phyloP scores from a whole-genome alignment of 2,797 vertebrate species.

The Clamator glandarius region DNA sequence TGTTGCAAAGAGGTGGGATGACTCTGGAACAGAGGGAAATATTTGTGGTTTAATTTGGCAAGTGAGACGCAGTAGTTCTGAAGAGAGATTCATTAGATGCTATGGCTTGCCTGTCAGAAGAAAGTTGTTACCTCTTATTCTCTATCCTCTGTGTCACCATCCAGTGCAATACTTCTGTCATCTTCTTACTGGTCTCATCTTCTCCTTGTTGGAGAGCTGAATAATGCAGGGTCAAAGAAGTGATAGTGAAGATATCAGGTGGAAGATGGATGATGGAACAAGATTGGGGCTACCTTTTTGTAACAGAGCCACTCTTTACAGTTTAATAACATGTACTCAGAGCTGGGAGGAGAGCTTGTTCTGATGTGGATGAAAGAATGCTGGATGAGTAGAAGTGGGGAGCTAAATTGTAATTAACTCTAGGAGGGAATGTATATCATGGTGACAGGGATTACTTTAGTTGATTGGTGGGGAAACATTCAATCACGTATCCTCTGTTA shows the following conservation, averaged over 20 bases:
- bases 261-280: neutral
- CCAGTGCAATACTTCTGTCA: neutral
- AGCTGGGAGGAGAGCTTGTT: neutral
- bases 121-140: neutral
- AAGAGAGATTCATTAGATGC: neutral
- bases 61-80: neutral
- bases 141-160: neutral
- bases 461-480: neutral
- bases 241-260: neutral
- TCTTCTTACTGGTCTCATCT: neutral
- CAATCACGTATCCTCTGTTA: fast-evolving
- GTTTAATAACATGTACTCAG: fast-evolving
- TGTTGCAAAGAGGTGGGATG: neutral
- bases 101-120: neutral
- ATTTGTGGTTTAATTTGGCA: neutral
- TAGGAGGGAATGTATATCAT: neutral
- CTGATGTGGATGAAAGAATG: neutral
- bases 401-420: neutral
- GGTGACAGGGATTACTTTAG: neutral
- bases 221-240: neutral
- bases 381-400: neutral
- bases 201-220: neutral
- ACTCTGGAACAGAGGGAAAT: neutral
- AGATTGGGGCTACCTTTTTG: fast-evolving
- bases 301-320: neutral